Evolutionary conservation across 2,888 invertebrate species (phyloP).

Genomic region (Lymantria dispar): DNA sequence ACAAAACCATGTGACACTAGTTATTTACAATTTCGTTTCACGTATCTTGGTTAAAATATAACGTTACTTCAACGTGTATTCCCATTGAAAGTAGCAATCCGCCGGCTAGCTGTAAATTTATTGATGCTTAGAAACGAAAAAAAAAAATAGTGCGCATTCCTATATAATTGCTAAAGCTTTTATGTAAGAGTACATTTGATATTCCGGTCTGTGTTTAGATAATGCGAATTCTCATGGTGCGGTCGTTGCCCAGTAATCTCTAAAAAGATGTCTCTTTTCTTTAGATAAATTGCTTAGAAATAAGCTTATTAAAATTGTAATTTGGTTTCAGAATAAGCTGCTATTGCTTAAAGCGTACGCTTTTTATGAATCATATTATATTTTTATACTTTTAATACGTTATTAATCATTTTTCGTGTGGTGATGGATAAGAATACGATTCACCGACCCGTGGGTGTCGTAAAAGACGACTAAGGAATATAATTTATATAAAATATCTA

Average conservation of each 20-base stretch:
- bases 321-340: slow-evolving; percentile 1
- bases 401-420: too few species aligned
- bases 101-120: slow-evolving; percentile 35
- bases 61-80: slow-evolving; percentile 37
- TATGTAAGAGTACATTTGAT: slow-evolving; percentile 13
- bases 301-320: slow-evolving; percentile 25
- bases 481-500: too few species aligned
- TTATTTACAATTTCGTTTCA: slow-evolving; percentile 45
- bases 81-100: slow-evolving; percentile 17
- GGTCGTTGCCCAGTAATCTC: slow-evolving; percentile 25
- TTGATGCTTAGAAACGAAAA: slow-evolving; percentile 20
- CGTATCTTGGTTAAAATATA: slow-evolving; percentile 40
- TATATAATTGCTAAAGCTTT: slow-evolving; percentile 19
- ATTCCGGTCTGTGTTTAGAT: slow-evolving; percentile 9
- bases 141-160: slow-evolving; percentile 21
- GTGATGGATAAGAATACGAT: too few species aligned
- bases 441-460: too few species aligned
- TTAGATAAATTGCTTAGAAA: slow-evolving; percentile 8
- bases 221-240: slow-evolving; percentile 24
- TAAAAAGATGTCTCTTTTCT: slow-evolving; percentile 15
- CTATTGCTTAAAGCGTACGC: neutral
- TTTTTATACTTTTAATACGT: too few species aligned
- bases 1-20: neutral
- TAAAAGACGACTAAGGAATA: too few species aligned
- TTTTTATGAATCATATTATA: too few species aligned